Percentiles rank a stretch among this genome's conserved stretches.
These are phyloP conservation scores for Macropodus opercularis DNA, from an alignment of 2,797 vertebrate species.

Conservation along the genomic window DNA sequence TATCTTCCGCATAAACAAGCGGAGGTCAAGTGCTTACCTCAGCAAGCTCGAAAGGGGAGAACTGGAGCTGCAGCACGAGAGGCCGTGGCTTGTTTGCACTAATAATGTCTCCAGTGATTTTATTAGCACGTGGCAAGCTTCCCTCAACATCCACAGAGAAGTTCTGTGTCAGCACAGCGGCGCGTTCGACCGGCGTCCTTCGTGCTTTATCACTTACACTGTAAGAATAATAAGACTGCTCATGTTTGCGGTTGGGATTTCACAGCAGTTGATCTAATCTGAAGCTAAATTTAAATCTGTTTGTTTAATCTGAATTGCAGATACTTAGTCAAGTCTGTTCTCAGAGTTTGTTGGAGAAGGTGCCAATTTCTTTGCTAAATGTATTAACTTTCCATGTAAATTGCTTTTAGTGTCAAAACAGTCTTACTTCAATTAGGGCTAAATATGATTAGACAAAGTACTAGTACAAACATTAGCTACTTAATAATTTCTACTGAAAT, in stretches of 20 bases:
- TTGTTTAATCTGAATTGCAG: too few species aligned
- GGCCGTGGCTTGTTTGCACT: slow-evolving; percentile 38
- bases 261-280: too few species aligned
- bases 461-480: too few species aligned
- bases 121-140: not conserved
- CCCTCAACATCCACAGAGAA: slow-evolving; percentile 4
- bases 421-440: too few species aligned
- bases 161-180: slow-evolving; percentile 22
- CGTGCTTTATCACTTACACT: not conserved
- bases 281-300: too few species aligned
- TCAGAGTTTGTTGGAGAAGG: not conserved
- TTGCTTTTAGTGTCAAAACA: too few species aligned
- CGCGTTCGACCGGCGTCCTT: not conserved
- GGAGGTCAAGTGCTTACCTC: slow-evolving; percentile 28
- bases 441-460: too few species aligned
- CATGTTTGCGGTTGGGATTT: too few species aligned
- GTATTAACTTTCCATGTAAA: too few species aligned
- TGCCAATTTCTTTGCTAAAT: too few species aligned
- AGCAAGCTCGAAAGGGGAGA: slow-evolving; percentile 5
- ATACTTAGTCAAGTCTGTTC: not conserved
- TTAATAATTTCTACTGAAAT: too few species aligned
- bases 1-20: slow-evolving; percentile 11
- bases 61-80: not conserved
- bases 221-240: slow-evolving; percentile 7
- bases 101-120: slow-evolving; percentile 39